phyloP scores from a whole-genome alignment of 2,113 vertebrate genomes.

The Paraplagusia blochii region DNA sequence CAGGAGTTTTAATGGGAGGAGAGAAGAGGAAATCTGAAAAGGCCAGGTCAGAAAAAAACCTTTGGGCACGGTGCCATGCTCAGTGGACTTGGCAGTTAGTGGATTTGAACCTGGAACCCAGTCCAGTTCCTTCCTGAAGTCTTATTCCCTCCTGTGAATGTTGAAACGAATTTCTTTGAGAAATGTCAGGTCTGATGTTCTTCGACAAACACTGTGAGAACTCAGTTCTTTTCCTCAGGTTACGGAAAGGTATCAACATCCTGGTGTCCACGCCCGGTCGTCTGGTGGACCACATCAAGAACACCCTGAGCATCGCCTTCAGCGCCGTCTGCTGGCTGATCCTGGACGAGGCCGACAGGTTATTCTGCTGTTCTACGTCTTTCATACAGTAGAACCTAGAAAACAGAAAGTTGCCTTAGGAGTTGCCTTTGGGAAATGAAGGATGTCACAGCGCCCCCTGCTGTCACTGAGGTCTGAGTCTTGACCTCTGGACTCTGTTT shows the following conservation, averaged over 20 bases:
- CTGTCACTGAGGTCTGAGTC: too few species aligned
- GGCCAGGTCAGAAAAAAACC: conserved; percentile 80
- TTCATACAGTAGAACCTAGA: too few species aligned
- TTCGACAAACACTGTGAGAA: neutral
- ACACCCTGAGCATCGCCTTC: conserved; percentile 89
- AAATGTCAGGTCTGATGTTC: neutral
- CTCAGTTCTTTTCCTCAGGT: conserved; percentile 61
- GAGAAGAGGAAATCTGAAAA: conserved; percentile 97
- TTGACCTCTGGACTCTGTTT: neutral
- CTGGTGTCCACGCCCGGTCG: conserved; percentile 93
- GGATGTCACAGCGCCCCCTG: too few species aligned
- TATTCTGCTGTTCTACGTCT: too few species aligned
- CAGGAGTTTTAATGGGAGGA: conserved; percentile 96
- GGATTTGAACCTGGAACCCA: too few species aligned
- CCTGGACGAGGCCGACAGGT: conserved; percentile 97
- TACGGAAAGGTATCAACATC: conserved; percentile 95
- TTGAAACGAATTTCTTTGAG: neutral
- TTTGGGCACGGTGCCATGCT: too few species aligned
- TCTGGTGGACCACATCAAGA: conserved; percentile 91
- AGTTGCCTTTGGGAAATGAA: too few species aligned
- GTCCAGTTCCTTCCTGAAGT: too few species aligned
- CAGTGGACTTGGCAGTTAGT: too few species aligned
- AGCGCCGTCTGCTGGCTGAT: conserved; percentile 84
- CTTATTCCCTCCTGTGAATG: too few species aligned
- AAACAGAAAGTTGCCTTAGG: too few species aligned